phyloP scores from a whole-genome alignment of 1,140 invertebrate genomes.

The Neotoxoptera formosana region DNA sequence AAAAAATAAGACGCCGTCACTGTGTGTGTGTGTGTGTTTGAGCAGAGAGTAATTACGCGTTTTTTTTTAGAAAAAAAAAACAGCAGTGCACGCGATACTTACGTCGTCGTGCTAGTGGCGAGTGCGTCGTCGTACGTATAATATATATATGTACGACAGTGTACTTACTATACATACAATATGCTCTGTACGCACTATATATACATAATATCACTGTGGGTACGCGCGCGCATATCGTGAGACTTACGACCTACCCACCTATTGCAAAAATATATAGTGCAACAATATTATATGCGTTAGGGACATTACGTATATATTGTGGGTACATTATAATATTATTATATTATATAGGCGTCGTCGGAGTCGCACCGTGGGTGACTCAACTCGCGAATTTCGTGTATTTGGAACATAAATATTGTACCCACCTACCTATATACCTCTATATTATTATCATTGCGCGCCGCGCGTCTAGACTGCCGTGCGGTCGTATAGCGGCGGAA shows the following conservation, averaged over 20 bases:
- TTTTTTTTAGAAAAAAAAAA: neutral
- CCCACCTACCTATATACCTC: too few relatives aligned
- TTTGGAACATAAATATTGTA: too few relatives aligned
- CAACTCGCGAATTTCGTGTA: neutral
- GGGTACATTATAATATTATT: too few relatives aligned
- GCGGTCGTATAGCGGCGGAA: neutral
- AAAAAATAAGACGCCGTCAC: neutral
- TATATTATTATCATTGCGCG: too few relatives aligned
- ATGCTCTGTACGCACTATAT: too few relatives aligned
- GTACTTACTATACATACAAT: neutral
- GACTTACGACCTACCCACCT: neutral
- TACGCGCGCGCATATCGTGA: neutral
- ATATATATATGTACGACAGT: too few relatives aligned
- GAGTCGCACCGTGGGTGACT: neutral
- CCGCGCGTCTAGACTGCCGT: constrained; percentile 9
- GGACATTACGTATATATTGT: too few relatives aligned
- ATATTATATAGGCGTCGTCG: neutral
- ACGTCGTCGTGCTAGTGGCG: neutral
- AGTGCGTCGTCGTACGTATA: neutral
- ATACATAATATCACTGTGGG: too few relatives aligned
- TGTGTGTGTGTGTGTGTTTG: neutral
- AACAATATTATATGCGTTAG: neutral
- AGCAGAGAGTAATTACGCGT: neutral
- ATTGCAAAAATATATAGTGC: neutral
- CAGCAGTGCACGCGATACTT: neutral